These are phyloP conservation scores for Phymanthus crucifer DNA, from an alignment of 92 coral and sea anemone genomes.

Conservation along the genomic window DNA sequence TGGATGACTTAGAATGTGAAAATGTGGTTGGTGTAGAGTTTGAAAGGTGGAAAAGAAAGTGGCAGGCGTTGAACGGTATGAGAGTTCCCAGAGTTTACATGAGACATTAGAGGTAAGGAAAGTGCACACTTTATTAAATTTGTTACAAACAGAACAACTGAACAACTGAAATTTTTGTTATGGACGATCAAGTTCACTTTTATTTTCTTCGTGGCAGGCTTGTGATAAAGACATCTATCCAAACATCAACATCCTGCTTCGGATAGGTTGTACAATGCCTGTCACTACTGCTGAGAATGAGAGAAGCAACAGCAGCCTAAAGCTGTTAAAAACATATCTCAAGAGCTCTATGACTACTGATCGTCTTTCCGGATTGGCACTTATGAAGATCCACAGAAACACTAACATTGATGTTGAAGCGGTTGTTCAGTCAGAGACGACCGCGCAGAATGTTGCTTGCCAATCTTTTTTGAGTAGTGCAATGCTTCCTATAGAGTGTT, in stretches of 20 bases:
- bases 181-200: too few species aligned
- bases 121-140: background rate
- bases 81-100: background rate
- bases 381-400: constrained; percentile 5
- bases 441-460: background rate
- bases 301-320: constrained; percentile 12
- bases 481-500: too few species aligned
- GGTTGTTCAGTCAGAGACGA: too few species aligned
- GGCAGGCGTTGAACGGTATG: constrained; percentile 3
- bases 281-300: constrained; percentile 7
- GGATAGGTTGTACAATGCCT: background rate
- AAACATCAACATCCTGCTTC: too few species aligned
- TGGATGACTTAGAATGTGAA: constrained; percentile 1
- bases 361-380: constrained; percentile 6
- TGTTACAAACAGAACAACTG: background rate
- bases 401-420: constrained; percentile 12
- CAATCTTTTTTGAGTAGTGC: too few species aligned
- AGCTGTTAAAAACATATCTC: constrained; percentile 1
- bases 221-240: too few species aligned
- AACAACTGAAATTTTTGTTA: background rate
- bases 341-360: background rate
- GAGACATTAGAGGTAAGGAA: background rate
- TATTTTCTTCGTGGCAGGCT: too few species aligned
- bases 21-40: constrained; percentile 6
- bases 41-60: constrained; percentile 2